Conservation (phyloP, 2,797 vertebrate genomes). For the Paramormyrops hopkinsi region DNA sequence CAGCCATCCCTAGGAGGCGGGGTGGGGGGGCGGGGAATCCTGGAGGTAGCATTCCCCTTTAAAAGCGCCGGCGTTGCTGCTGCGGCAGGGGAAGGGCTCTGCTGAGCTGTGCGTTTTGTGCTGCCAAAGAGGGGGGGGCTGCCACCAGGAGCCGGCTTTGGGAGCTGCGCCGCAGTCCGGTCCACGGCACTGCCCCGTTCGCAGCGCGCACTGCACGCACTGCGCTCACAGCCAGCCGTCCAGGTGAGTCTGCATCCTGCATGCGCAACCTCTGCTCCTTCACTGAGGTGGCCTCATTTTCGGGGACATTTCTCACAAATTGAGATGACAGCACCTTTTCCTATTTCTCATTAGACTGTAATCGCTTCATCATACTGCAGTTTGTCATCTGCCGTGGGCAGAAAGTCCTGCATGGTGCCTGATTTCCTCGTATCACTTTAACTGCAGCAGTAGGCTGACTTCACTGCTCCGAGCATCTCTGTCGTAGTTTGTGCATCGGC, state of each 20-base stretch:
- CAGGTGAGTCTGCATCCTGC: conserved; percentile 9
- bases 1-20: neutral
- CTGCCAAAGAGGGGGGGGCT: conserved; percentile 59
- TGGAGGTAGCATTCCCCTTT: conserved; percentile 78
- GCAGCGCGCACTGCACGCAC: too few species aligned
- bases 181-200: neutral
- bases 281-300: neutral
- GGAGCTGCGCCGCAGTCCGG: conserved; percentile 79
- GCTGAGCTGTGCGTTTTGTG: conserved; percentile 83
- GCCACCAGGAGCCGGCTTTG: conserved; percentile 45
- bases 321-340: neutral
- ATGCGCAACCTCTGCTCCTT: neutral
- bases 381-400: neutral
- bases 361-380: neutral
- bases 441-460: neutral
- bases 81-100: conserved; percentile 72
- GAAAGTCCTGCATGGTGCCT: neutral
- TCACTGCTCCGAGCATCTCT: neutral
- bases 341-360: neutral
- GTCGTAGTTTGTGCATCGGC: neutral
- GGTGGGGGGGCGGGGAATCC: conserved; percentile 18
- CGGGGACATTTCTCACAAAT: neutral
- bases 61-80: conserved; percentile 79
- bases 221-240: neutral
- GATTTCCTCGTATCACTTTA: neutral